Conservation (phyloP, 2,797 vertebrate species). For the Lacerta viridis region DNA sequence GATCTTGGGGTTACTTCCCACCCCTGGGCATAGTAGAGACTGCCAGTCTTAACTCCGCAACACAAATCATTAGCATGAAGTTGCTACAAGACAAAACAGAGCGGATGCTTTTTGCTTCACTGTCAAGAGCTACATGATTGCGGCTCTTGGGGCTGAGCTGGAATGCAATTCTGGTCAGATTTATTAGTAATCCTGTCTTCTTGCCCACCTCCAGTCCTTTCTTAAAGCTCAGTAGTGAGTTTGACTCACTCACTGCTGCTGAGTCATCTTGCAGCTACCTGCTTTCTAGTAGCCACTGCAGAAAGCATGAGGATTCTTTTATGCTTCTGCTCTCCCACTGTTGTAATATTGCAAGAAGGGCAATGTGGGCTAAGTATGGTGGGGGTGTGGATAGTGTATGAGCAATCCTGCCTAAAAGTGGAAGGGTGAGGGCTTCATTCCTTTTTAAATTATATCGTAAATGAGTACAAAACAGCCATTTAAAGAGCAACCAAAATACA, state of each 20-base stretch:
- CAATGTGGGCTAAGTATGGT: background rate
- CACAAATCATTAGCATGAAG: background rate
- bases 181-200: conserved; percentile 11
- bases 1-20: background rate
- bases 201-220: background rate
- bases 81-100: background rate
- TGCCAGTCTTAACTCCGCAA: conserved; percentile 1
- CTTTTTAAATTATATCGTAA: background rate
- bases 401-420: background rate
- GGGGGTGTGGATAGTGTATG: background rate
- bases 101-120: conserved; percentile 9
- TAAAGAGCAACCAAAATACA: too few relatives aligned
- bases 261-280: background rate
- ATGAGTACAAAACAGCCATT: too few relatives aligned
- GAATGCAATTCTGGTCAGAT: background rate
- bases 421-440: background rate
- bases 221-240: background rate
- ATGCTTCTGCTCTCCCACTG: background rate
- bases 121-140: background rate
- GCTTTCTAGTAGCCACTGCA: background rate
- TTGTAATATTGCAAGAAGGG: background rate
- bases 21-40: background rate
- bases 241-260: conserved; percentile 17
- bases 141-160: background rate
- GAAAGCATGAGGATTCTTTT: background rate